These are phyloP conservation scores for Thalassarche chlororhynchos DNA, from an alignment of 2,113 vertebrate genomes.

Conservation along the genomic window DNA sequence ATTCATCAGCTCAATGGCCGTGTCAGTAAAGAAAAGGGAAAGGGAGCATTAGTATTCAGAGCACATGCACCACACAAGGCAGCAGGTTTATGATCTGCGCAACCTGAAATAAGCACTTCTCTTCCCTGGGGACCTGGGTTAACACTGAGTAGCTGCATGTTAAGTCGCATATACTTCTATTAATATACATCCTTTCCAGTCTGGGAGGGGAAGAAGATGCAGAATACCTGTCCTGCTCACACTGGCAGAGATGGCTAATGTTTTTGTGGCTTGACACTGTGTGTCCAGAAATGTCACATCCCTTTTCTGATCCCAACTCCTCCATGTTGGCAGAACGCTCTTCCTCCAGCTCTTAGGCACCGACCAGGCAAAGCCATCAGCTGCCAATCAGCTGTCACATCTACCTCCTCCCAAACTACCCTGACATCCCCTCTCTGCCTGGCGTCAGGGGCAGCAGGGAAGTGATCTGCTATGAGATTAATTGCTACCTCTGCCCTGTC, in stretches of 20 bases:
- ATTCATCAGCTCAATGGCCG: constrained; percentile 26
- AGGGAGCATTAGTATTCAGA: constrained; percentile 5
- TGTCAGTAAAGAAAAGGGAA: not conserved
- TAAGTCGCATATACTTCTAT: not conserved
- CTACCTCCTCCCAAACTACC: not conserved
- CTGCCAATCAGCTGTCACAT: not conserved
- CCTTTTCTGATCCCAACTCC: not conserved
- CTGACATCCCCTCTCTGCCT: not conserved
- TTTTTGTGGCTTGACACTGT: not conserved
- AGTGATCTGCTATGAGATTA: not conserved
- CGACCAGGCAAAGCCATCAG: not conserved
- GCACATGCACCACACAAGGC: not conserved
- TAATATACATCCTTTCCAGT: not conserved
- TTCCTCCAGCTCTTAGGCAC: not conserved
- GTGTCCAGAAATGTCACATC: not conserved
- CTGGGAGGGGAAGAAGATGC: not conserved
- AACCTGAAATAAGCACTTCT: constrained; percentile 30
- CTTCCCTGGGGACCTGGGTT: not conserved
- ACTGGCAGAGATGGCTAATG: fast-evolving
- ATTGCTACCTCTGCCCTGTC: not conserved
- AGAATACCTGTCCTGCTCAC: not conserved
- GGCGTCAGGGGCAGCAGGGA: not conserved
- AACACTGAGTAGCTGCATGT: not conserved
- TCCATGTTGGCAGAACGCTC: not conserved
- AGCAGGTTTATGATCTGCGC: constrained; percentile 38